Conservation (phyloP, 2,888 invertebrate genomes). For the Diaprepes abbreviatus region DNA sequence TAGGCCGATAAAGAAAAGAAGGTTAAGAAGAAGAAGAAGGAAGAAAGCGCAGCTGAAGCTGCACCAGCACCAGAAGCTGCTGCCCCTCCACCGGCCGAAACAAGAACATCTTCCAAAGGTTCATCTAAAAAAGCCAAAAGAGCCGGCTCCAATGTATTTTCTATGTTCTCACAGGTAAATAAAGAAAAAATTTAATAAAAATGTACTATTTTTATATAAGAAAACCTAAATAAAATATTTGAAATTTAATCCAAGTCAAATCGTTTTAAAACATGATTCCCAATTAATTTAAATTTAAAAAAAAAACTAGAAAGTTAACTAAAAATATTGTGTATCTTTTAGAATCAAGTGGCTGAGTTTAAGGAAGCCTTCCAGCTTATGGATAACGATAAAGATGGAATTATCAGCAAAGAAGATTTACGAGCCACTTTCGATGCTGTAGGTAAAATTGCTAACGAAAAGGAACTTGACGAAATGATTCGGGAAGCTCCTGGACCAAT, state of each 20-base stretch:
- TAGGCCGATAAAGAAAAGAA: constrained; percentile 97
- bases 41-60: constrained; percentile 78
- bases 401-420: constrained; percentile 86
- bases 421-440: constrained; percentile 93
- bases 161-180: constrained; percentile 90
- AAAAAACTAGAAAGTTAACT: not conserved
- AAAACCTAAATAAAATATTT: no score
- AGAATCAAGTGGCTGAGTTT: constrained; percentile 90
- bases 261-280: no score
- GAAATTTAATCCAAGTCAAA: no score
- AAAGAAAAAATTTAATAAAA: no score
- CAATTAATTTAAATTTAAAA: no score
- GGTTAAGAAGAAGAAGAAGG: constrained; percentile 90
- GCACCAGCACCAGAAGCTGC: constrained; percentile 78
- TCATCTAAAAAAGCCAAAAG: constrained; percentile 88
- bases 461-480: constrained; percentile 92
- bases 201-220: no score
- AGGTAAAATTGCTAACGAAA: constrained; percentile 90
- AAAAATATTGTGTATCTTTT: constrained; percentile 5
- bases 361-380: constrained; percentile 96
- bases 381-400: constrained; percentile 92
- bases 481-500: constrained; percentile 90
- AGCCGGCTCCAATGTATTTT: constrained; percentile 95
- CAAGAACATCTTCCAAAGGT: constrained; percentile 85
- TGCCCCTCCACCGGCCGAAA: constrained; percentile 77